phyloP scores from a whole-genome alignment of 1,140 invertebrate species.

The Orchesella cincta region DNA sequence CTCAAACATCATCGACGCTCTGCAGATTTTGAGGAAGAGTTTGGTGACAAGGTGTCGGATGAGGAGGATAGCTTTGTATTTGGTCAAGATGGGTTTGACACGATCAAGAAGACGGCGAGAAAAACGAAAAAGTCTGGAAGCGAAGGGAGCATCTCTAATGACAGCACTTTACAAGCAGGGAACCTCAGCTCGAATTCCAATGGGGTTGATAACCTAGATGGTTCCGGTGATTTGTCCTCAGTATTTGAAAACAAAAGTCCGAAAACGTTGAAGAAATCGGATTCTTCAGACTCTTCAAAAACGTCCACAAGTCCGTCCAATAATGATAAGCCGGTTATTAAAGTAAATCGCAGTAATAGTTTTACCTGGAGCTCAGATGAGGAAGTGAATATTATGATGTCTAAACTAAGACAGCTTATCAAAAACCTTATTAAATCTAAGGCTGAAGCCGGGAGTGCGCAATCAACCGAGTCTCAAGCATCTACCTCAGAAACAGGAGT shows the following conservation, averaged over 20 bases:
- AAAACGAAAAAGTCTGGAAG: slow-evolving; percentile 35
- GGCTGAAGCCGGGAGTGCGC: not conserved
- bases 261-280: not conserved
- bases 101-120: slow-evolving; percentile 48
- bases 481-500: slow-evolving; percentile 54
- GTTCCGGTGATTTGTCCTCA: not conserved
- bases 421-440: slow-evolving; percentile 72
- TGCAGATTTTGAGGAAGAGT: slow-evolving; percentile 46
- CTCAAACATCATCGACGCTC: slow-evolving; percentile 49
- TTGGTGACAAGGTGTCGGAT: slow-evolving; percentile 42
- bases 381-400: slow-evolving; percentile 92
- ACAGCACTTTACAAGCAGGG: not conserved
- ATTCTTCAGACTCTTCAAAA: slow-evolving; percentile 20
- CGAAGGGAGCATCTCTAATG: slow-evolving; percentile 17
- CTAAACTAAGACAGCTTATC: slow-evolving; percentile 87
- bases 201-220: not conserved
- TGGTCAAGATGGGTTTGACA: slow-evolving; percentile 49
- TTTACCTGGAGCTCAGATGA: slow-evolving; percentile 72
- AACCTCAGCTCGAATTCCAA: not conserved
- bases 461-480: slow-evolving; percentile 65
- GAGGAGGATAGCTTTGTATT: slow-evolving; percentile 46
- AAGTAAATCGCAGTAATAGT: slow-evolving; percentile 24
- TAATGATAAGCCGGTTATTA: slow-evolving; percentile 9
- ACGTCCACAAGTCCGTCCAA: not conserved
- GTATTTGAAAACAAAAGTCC: not conserved